Evolutionary conservation across 2,797 vertebrate species (phyloP).

Genomic region (Oryzias sinensis): DNA sequence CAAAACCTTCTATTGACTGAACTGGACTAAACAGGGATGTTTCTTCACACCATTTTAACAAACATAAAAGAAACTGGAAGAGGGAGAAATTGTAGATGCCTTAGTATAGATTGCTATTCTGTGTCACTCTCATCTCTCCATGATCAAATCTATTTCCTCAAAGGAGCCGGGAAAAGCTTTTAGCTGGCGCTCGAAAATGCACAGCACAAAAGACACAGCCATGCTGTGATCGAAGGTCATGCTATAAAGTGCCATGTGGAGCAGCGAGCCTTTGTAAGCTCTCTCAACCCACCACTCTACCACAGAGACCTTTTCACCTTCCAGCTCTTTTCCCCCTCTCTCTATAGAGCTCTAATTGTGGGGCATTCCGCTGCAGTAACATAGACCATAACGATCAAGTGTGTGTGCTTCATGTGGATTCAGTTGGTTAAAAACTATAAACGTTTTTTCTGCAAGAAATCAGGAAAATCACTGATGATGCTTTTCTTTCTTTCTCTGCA

Average conservation of each 20-base stretch:
- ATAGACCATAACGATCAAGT: slow-evolving; percentile 16
- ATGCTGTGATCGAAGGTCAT: slow-evolving; percentile 71
- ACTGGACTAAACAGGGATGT: slow-evolving; percentile 3
- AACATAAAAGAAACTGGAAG: slow-evolving; percentile 26
- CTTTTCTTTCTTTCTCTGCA: neutral
- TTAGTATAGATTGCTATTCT: slow-evolving; percentile 65
- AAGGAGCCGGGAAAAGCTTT: slow-evolving; percentile 70
- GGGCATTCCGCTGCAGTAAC: slow-evolving; percentile 7
- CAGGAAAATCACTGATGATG: neutral
- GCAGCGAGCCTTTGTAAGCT: slow-evolving; percentile 59
- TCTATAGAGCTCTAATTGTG: slow-evolving; percentile 11
- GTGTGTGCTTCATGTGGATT: slow-evolving; percentile 23
- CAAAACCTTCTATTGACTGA: slow-evolving; percentile 7
- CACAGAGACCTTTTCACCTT: slow-evolving; percentile 52
- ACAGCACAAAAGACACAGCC: slow-evolving; percentile 63
- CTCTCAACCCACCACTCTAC: slow-evolving; percentile 44
- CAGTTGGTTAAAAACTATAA: neutral
- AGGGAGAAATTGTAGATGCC: slow-evolving; percentile 41
- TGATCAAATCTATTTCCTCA: slow-evolving; percentile 74
- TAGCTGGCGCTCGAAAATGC: slow-evolving; percentile 59
- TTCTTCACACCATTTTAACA: slow-evolving; percentile 15
- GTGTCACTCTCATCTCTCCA: slow-evolving; percentile 67
- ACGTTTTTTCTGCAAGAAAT: neutral
- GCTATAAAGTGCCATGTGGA: slow-evolving; percentile 61
- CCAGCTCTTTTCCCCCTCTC: slow-evolving; percentile 23